Percentiles rank a stretch among this genome's conserved stretches.
These are phyloP conservation scores for Patiria pectinifera DNA, from an alignment of 53 echinoderm and acorn worm genomes.

Conservation along the genomic window DNA sequence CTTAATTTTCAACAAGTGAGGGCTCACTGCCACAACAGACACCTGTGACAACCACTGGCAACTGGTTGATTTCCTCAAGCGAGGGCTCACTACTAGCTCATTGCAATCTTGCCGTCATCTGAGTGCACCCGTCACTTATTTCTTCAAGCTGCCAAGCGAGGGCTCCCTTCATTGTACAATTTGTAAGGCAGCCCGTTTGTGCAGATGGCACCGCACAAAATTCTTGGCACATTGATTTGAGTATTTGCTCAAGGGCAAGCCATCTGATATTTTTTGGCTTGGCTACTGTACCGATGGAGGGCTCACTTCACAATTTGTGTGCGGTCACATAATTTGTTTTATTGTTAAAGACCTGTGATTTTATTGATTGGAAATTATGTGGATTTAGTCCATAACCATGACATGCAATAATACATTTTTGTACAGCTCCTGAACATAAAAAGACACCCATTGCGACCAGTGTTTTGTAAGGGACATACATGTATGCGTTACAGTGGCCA, in stretches of 20 bases:
- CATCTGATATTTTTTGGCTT: neutral
- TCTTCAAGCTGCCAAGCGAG: constrained; percentile 7
- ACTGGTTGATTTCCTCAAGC: constrained; percentile 1
- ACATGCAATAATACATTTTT: neutral
- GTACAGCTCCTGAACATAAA: neutral
- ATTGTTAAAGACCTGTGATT: neutral
- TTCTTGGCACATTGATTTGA: neutral
- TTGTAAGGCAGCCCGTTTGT: too few species aligned
- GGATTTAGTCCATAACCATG: neutral
- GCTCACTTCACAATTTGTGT: constrained; percentile 11
- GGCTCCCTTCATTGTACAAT: constrained; percentile 9
- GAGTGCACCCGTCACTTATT: neutral
- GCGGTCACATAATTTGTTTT: neutral
- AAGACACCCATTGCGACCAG: neutral
- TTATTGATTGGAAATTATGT: constrained; percentile 23
- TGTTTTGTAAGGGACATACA: neutral
- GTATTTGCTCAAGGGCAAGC: neutral
- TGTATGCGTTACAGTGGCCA: neutral
- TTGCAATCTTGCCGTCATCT: neutral
- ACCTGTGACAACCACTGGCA: constrained; percentile 23
- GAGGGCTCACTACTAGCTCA: constrained; percentile 39
- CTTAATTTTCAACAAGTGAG: constrained; percentile 25
- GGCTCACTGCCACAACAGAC: neutral
- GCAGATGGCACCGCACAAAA: neutral
- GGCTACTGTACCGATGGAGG: neutral